Conservation (phyloP, 2,113 vertebrate species). For the Machaerirhynchus nigripectus region DNA sequence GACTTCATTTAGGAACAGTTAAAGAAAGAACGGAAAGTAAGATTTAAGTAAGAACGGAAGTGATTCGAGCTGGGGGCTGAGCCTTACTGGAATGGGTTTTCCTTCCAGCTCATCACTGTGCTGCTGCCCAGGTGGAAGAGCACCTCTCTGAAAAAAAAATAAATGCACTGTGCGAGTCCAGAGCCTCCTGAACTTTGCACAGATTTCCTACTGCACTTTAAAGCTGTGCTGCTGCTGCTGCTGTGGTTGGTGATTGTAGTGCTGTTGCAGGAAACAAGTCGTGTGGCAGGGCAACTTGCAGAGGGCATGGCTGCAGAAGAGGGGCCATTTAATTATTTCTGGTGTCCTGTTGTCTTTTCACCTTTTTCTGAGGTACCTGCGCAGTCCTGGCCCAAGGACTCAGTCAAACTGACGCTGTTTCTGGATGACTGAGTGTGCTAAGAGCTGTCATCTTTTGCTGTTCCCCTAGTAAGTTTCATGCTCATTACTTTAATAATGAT, state of each 20-base stretch:
- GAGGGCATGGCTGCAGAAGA: background rate
- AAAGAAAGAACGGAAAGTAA: too few species aligned
- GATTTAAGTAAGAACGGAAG: background rate
- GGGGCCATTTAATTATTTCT: background rate
- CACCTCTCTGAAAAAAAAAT: background rate
- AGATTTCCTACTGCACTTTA: constrained; percentile 39
- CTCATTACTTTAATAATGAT: background rate
- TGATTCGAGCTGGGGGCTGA: background rate
- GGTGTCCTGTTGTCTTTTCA: background rate
- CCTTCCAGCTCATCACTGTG: background rate
- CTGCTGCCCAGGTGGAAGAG: background rate
- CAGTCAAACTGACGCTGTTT: fast-evolving
- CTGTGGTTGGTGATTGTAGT: background rate
- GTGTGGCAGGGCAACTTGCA: background rate
- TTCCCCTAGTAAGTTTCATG: background rate
- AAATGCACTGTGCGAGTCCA: background rate
- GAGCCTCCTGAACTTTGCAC: background rate
- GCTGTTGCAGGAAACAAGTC: background rate
- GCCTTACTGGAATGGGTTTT: background rate
- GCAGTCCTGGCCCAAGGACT: background rate
- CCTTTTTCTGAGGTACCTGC: background rate
- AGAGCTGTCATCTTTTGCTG: background rate
- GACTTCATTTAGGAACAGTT: background rate
- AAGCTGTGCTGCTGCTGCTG: background rate
- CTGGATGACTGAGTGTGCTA: background rate